Base-by-base conservation (phyloP, 2,113 vertebrate species). In the Ifrita kowaldi region DNA sequence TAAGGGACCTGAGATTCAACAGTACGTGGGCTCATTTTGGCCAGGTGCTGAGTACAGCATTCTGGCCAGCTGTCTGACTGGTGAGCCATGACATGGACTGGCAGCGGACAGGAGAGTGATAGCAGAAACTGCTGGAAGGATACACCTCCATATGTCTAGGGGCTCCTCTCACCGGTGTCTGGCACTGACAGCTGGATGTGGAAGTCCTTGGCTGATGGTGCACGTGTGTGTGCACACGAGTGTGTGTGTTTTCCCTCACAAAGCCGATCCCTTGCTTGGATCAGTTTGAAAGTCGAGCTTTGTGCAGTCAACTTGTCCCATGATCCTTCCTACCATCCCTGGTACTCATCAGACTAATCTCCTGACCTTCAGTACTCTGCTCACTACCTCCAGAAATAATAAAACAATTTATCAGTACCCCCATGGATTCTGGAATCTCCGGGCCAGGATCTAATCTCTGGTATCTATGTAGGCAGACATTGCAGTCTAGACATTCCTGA, bases 201-300 rank as follows among this genome's bases (percentile, higher is more conserved):
- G 65, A 52, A 35, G 30, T 23, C 49, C 16, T n/a, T 0, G 1
- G 15, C 0, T 35, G 33, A 33, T 30, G 23, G 16, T n/a, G 17
- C 13, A 5, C 0, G 0, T 14, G 6, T 41, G 22, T 57, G 27
- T 11, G 8, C 11, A 6, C 32, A 24, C 0, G 13, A 8, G 23
- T 49, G 23, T 49, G 5, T 20, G 32, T 2, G 4, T 16, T 84
- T 62, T 65, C 41, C 24, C 47, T 18, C 46, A 33, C 7, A 39
- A 28, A 60, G 68, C 6, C 0, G 0, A 32, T 59, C 18, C 9
- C 9, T 41, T 59, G n/a, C 53, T 79, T 39, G 42, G 20, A 50
- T 7, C 1, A 1, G 18, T 32, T 60, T 33, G 60, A 50, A 53
- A 52, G 49, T 0, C 32, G n/a, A 78, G 13, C 14, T 85, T 62